Conservation (phyloP, 2,888 invertebrate species). For the Hyles lineata region DNA sequence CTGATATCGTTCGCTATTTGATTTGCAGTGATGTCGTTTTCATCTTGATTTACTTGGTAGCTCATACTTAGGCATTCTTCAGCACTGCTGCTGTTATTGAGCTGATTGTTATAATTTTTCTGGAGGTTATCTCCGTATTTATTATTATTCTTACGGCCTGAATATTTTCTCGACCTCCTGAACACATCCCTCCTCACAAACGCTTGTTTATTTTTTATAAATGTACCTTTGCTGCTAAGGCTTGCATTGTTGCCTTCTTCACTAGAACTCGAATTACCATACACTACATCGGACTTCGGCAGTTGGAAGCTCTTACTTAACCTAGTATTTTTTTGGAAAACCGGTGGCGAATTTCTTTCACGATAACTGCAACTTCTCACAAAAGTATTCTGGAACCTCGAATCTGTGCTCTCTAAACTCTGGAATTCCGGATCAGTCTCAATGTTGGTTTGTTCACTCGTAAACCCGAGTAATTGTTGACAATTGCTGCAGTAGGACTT, state of each 20-base stretch:
- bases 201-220: constrained; percentile 85
- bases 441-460: constrained; percentile 82
- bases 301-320: constrained; percentile 82
- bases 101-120: constrained; percentile 68
- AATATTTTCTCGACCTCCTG: constrained; percentile 80
- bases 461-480: constrained; percentile 80
- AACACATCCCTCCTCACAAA: constrained; percentile 80
- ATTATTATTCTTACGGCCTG: constrained; percentile 75
- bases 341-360: constrained; percentile 79
- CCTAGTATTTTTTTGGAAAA: constrained; percentile 82
- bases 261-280: constrained; percentile 81
- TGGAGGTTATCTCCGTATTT: constrained; percentile 68
- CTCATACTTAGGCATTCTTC: constrained; percentile 79
- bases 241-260: constrained; percentile 79
- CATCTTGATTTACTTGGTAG: constrained; percentile 83
- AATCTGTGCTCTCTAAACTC: constrained; percentile 81
- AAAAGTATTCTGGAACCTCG: constrained; percentile 78
- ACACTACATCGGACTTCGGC: constrained; percentile 75
- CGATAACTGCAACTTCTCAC: constrained; percentile 81
- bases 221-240: constrained; percentile 78
- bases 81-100: constrained; percentile 76
- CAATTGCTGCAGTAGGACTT: constrained; percentile 81
- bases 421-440: constrained; percentile 83
- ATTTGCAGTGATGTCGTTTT: constrained; percentile 82
- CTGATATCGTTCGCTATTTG: constrained; percentile 84